Conservation (phyloP, 2,113 vertebrate species). For the Pipa parva region DNA sequence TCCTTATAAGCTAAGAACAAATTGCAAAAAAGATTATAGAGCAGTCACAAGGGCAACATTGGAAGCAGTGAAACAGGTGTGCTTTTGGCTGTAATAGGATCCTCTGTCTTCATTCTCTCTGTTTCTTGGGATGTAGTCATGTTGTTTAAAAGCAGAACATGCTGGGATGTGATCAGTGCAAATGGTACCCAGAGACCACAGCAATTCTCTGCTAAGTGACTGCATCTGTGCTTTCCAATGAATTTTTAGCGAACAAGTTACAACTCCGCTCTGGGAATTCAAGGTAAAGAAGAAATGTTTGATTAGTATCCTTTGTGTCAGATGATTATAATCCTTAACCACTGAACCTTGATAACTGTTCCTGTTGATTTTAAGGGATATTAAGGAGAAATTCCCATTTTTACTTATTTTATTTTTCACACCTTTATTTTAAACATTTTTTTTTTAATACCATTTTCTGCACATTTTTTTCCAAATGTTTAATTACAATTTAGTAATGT, state of each 20-base stretch:
- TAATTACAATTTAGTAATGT: no score
- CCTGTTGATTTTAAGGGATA: no score
- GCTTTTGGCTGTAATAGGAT: slow-evolving; percentile 25
- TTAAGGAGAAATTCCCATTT: no score
- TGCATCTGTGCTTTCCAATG: slow-evolving; percentile 17
- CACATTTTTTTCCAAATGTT: no score
- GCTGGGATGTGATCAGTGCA: slow-evolving; percentile 39
- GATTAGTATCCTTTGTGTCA: neutral
- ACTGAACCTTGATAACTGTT: no score
- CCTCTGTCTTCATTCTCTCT: slow-evolving; percentile 31
- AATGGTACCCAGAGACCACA: slow-evolving; percentile 28
- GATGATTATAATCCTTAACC: no score
- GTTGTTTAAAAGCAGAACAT: slow-evolving; percentile 34
- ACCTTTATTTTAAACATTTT: no score
- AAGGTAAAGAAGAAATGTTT: neutral
- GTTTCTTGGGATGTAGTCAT: slow-evolving; percentile 18
- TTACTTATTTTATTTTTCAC: no score
- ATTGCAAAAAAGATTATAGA: slow-evolving; percentile 13
- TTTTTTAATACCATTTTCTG: no score
- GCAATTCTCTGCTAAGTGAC: slow-evolving; percentile 36
- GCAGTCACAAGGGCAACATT: slow-evolving; percentile 4
- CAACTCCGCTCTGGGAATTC: neutral
- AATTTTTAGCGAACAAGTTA: neutral
- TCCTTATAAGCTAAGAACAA: neutral
- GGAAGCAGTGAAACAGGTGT: slow-evolving; percentile 23